phyloP scores from a whole-genome alignment of 2,113 vertebrate genomes.

The Leptosomus discolor region DNA sequence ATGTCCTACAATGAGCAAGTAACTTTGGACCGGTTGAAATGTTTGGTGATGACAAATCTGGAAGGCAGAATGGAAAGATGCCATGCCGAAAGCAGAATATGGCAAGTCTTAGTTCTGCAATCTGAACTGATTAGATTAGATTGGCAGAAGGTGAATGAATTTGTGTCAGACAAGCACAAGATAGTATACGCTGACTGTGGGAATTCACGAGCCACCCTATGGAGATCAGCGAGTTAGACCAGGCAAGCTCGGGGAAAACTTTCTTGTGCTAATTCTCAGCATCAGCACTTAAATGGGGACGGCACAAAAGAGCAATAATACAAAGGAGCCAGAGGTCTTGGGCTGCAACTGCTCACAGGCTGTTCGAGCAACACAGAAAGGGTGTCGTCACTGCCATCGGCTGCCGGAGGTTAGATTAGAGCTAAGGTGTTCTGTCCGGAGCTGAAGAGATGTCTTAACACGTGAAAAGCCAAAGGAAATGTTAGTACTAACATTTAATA shows the following conservation, averaged over 20 bases:
- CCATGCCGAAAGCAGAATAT: not conserved
- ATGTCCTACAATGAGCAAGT: not conserved
- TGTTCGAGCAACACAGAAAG: rapidly evolving
- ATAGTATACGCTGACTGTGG: rapidly evolving
- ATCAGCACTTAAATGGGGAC: not conserved
- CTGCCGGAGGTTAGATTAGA: not conserved
- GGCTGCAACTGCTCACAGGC: not conserved
- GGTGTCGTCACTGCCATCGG: not conserved
- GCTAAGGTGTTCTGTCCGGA: not conserved
- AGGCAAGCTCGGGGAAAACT: not conserved
- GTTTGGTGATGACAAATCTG: not conserved
- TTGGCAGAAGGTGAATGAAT: not conserved
- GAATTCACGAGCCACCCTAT: not conserved
- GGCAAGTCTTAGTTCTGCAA: not conserved
- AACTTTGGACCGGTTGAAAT: not conserved
- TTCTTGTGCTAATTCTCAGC: not conserved
- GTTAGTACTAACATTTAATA: not conserved
- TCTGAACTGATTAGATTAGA: not conserved
- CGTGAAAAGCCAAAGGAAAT: not conserved
- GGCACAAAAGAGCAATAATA: not conserved
- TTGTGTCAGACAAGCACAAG: not conserved
- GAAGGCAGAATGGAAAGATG: not conserved
- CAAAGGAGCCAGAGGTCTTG: not conserved
- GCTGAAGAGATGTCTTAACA: not conserved
- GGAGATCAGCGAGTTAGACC: rapidly evolving